Evolutionary conservation across 2,113 vertebrate genomes (phyloP).

Genomic region (Siniperca knerii): DNA sequence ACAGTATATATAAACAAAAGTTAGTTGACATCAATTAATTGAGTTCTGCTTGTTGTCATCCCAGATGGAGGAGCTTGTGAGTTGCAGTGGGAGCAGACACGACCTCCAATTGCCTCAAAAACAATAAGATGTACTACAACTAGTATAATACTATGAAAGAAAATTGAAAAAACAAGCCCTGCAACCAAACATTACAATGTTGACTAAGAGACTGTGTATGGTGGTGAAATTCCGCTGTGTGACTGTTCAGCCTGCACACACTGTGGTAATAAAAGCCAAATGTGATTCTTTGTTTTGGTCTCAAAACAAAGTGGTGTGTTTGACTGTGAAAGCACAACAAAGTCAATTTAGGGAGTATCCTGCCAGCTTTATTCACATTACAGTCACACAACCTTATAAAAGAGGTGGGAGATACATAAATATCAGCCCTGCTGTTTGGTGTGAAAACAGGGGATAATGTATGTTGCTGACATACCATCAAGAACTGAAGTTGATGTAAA

Average conservation of each 20-base stretch:
- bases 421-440: background rate
- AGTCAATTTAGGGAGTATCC: conserved; percentile 5
- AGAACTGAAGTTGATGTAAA: background rate
- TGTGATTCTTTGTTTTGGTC: conserved; percentile 46
- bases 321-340: conserved; percentile 15
- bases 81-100: background rate
- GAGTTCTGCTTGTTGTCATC: background rate
- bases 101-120: background rate
- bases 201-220: conserved; percentile 12
- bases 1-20: background rate
- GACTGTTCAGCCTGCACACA: conserved; percentile 28
- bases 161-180: conserved; percentile 17
- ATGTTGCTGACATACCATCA: background rate
- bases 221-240: conserved; percentile 22
- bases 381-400: conserved; percentile 9
- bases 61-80: background rate
- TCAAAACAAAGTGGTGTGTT: conserved; percentile 33
- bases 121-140: background rate
- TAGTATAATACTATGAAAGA: background rate
- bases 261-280: conserved; percentile 56
- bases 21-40: background rate
- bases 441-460: conserved; percentile 8
- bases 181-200: conserved; percentile 28
- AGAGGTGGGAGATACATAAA: background rate
- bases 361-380: conserved; percentile 30